These are phyloP conservation scores for Balaenoptera acutorostrata DNA, from an alignment of 2,113 vertebrate species.

Conservation along the genomic window DNA sequence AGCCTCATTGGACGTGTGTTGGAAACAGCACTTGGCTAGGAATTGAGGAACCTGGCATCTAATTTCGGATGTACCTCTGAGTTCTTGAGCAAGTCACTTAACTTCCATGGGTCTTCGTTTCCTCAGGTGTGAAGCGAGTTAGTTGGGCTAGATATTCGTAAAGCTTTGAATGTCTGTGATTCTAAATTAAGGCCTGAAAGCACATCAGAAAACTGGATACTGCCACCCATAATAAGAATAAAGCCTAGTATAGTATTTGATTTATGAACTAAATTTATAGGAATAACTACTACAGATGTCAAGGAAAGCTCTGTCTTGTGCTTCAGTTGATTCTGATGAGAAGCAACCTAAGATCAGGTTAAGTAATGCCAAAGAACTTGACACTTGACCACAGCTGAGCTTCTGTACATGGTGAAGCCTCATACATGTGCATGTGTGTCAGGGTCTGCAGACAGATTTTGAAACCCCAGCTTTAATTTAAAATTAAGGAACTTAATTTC, in stretches of 20 bases:
- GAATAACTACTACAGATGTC: background rate
- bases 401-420: background rate
- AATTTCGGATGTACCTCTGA: background rate
- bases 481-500: background rate
- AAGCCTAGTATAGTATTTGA: background rate
- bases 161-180: background rate
- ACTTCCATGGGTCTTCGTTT: background rate
- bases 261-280: background rate
- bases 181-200: background rate
- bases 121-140: background rate
- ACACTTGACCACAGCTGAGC: background rate
- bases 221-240: background rate
- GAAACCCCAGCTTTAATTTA: background rate
- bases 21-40: background rate
- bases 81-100: background rate
- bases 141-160: background rate
- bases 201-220: background rate
- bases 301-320: background rate
- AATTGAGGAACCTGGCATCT: background rate
- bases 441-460: background rate
- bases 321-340: background rate
- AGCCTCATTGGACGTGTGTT: background rate
- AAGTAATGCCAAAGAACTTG: background rate
- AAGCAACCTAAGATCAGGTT: background rate
- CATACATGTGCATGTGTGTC: background rate